Base-by-base conservation (phyloP, 2,888 invertebrate genomes). In the Meteorus cinctellus region DNA sequence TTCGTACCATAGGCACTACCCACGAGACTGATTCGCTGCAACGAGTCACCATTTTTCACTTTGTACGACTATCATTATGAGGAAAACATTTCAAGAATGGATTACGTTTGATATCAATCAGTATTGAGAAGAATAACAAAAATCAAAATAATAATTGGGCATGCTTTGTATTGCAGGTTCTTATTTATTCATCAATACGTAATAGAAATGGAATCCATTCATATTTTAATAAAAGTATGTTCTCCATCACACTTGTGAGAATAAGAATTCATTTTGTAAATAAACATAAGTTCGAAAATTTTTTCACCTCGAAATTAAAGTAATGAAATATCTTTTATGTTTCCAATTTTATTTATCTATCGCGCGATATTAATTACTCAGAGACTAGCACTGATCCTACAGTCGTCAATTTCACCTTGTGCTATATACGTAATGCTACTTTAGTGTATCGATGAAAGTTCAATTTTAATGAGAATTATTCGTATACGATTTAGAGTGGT, bases 381-480 rank as follows among this genome's bases (percentile, higher is more conserved):
- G 63, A 55, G 59, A 71, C 74, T 77, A 77, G 70, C 77, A 65
- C 69, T 74, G 68, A 45, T 74, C 2, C 14, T 59, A 41, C 31
- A 45, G 31, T 63, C 55, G 45, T 59, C 63, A 55, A 68, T 76
- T 76, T 76, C 69, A 73, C 59, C 45, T 76, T 68, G 69, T 73
- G 34, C 66, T 62, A 48, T 67, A 65, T 55, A 55, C 10, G 55
- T 19, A 48, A 48, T 55, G 55, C 55, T 19, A 6, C n/a, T 55
- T 55, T 24, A 55, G 55, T 19, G n/a, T 55, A 55, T 19, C 19
- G 19, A 19, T 24, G 10, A 19, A 24, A 55, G 8, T 60, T 62
- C 27, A 27, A 62, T 62, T 12, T 29, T 14, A 62, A 31, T 31
- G 62, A 29, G 4, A 27, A 60, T 14, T 16, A 27, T 29, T 31